Evolutionary conservation across 2,113 vertebrate species (phyloP).

Genomic region (Aldabrachelys gigantea): DNA sequence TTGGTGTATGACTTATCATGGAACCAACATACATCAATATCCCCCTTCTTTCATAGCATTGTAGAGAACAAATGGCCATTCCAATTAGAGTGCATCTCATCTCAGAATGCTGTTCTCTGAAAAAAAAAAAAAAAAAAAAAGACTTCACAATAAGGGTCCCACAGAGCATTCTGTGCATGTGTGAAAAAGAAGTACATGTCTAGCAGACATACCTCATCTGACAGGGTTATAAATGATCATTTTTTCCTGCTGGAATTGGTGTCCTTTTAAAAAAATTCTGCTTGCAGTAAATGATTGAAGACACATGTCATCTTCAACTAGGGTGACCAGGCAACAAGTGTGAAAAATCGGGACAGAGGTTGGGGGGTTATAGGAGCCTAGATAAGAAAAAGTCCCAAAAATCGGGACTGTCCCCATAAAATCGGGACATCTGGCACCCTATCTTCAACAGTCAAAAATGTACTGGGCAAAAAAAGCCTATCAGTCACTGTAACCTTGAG

Average conservation of each 20-base stretch:
- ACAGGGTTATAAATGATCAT: not conserved
- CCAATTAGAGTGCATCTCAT: not conserved
- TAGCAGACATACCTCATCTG: not conserved
- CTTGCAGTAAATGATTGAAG: not conserved
- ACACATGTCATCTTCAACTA: not conserved
- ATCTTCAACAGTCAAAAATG: not conserved
- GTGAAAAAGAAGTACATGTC: not conserved
- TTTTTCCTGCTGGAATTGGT: not conserved
- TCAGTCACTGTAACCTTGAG: not conserved
- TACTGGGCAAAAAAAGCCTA: not conserved
- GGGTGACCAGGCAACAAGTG: too few relatives aligned
- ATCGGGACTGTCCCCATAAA: too few relatives aligned
- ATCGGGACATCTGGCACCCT: too few relatives aligned
- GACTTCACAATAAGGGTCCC: not conserved
- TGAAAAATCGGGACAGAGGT: too few relatives aligned
- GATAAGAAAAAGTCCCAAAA: too few relatives aligned
- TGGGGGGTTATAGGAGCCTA: too few relatives aligned
- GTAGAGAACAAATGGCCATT: not conserved
- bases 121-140: not conserved
- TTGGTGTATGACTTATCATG: not conserved
- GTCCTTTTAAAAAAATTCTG: not conserved
- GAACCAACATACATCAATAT: not conserved
- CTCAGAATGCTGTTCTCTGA: not conserved
- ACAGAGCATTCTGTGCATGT: not conserved
- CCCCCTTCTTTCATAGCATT: not conserved